These are phyloP conservation scores for Heteronetta atricapilla DNA, from an alignment of 2,113 vertebrate species.

Conservation along the genomic window DNA sequence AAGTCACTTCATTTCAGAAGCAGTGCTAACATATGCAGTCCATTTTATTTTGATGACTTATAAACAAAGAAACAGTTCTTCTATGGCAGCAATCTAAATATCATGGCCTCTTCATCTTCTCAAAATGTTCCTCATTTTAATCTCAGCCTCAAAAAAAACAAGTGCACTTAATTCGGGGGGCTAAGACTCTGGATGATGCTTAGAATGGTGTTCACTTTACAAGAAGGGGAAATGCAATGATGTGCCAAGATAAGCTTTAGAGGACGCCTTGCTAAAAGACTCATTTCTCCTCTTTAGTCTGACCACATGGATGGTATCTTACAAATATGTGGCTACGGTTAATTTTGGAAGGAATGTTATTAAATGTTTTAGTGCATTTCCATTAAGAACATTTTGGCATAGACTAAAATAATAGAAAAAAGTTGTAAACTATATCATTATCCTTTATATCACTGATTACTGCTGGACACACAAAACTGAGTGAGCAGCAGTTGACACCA, in stretches of 20 bases:
- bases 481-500: accelerated
- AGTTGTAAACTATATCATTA: neutral
- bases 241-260: neutral
- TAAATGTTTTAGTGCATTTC: neutral
- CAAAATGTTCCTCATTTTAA: neutral
- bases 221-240: neutral
- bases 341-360: neutral
- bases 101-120: neutral
- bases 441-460: neutral
- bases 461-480: neutral
- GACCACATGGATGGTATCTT: neutral
- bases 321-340: neutral
- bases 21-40: neutral
- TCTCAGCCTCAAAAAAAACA: neutral
- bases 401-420: neutral
- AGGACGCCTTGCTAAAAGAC: neutral
- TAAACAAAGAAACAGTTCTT: neutral
- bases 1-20: neutral
- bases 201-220: neutral
- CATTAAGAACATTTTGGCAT: neutral
- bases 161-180: neutral
- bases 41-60: neutral
- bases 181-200: neutral
- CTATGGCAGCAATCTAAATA: neutral
- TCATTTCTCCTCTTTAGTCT: neutral